Evolutionary conservation across 2,797 vertebrate species (phyloP).

Genomic region (Cynopterus sphinx): DNA sequence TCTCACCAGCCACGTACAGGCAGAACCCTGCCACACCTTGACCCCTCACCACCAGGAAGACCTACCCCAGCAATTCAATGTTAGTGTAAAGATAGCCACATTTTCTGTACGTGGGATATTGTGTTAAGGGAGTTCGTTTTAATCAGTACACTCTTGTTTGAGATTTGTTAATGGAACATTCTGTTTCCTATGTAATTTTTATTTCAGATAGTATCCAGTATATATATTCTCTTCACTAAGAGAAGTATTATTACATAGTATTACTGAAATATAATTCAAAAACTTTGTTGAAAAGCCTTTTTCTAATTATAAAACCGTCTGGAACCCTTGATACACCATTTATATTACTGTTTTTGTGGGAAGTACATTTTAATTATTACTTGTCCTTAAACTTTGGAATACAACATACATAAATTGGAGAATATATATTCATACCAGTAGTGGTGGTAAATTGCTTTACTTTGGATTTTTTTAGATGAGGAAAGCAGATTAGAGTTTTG

Average conservation of each 20-base stretch:
- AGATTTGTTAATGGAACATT: not conserved
- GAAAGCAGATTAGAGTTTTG: not conserved
- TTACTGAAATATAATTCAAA: not conserved
- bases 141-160: not conserved
- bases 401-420: not conserved
- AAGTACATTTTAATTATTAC: not conserved
- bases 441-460: not conserved
- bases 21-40: not conserved
- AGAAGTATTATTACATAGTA: not conserved
- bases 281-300: not conserved
- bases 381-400: not conserved
- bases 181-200: not conserved
- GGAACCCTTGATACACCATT: not conserved
- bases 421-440: not conserved
- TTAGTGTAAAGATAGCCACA: not conserved
- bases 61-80: not conserved
- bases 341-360: not conserved
- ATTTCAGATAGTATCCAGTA: not conserved
- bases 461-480: slow-evolving; percentile 1
- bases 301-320: not conserved
- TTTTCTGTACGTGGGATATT: not conserved
- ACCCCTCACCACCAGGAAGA: not conserved
- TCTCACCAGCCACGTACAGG: not conserved
- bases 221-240: not conserved
- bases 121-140: not conserved